phyloP scores from a whole-genome alignment of 2,888 invertebrate genomes.

The Amphipyra berbera region DNA sequence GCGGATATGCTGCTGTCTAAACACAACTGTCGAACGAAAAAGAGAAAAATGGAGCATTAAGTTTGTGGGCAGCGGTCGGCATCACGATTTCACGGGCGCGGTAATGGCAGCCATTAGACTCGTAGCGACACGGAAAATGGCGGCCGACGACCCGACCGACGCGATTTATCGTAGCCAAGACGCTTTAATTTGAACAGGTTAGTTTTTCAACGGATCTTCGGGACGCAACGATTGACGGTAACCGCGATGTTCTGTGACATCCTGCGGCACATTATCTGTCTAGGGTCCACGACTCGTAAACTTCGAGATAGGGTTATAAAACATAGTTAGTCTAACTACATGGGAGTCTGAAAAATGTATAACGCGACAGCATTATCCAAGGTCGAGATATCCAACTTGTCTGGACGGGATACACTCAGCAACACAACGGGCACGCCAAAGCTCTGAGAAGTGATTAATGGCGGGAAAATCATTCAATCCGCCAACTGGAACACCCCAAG shows the following conservation, averaged over 20 bases:
- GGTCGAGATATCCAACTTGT: too few relatives aligned
- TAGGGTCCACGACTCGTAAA: slow-evolving; percentile 18
- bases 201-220: slow-evolving; percentile 56
- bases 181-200: slow-evolving; percentile 54
- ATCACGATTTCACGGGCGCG: slow-evolving; percentile 83
- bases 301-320: neutral
- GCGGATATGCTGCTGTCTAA: slow-evolving; percentile 40
- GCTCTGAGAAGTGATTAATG: too few relatives aligned
- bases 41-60: slow-evolving; percentile 77
- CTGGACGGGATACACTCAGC: too few relatives aligned
- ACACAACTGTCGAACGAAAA: slow-evolving; percentile 53
- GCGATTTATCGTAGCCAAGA: slow-evolving; percentile 58
- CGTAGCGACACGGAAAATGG: slow-evolving; percentile 78
- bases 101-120: slow-evolving; percentile 81
- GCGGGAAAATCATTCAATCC: too few relatives aligned
- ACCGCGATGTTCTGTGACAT: slow-evolving; percentile 49
- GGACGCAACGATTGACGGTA: slow-evolving; percentile 45
- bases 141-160: slow-evolving; percentile 76
- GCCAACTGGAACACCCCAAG: too few relatives aligned
- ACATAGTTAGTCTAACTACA: too few relatives aligned
- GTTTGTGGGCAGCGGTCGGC: slow-evolving; percentile 79
- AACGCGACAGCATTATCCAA: too few relatives aligned
- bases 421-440: too few relatives aligned
- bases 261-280: slow-evolving; percentile 28
- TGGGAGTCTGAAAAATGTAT: too few relatives aligned